Evolutionary conservation across 1,140 invertebrate genomes (phyloP), one percentile per base, ranked within the genome.

Genomic region (Adoxophyes honmai): DNA sequence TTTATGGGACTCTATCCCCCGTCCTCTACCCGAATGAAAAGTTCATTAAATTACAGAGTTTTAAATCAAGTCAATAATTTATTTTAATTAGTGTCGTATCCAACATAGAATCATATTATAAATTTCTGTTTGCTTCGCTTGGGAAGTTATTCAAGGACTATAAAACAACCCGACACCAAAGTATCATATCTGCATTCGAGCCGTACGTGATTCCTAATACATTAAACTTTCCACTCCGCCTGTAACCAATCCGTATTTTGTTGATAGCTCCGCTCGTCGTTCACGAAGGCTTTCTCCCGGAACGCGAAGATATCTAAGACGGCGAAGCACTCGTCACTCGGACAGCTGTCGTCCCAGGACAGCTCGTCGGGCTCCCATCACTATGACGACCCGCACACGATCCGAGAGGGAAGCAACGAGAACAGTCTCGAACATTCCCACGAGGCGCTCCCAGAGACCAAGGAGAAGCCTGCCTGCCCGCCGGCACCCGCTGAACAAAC

Each of bases 251-350:
- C 4, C 44, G 0, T 52, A 60, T 59, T 52, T 59, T 68, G 72
- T 72, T 73, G 76, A 48, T 90, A 96, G 96, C 88, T 99, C 36
- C 91, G 98, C 36, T 98, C 96, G 86, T 99, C 97, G 9, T 99
- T 99, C 86, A 98, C 96, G 64, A 98, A 98, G 90, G 98, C 98
- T n/a, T 99, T 99, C 84, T 98, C 96, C 4, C 88, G 93, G 54
- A 93, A 93, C 75, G 92, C 93, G 61, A 93, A 93, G 88, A 93
- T 93, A 60, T 92, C 92, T 15, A 93, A 93, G 86, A 91, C 92
- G 63, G 91, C 91, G 59, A 91, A 91, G 54, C 91, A 92, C 69
- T 80, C 87, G 6, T 89, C 87, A 68, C 81, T 91, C 73, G 85
- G 89, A 68, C 82, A 89, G 51, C 68, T 90, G 66, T 89, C 87